Percentiles rank a stretch among this genome's conserved stretches.
These are phyloP conservation scores for Lycaon pictus DNA, from an alignment of 2,113 vertebrate species.

Conservation along the genomic window DNA sequence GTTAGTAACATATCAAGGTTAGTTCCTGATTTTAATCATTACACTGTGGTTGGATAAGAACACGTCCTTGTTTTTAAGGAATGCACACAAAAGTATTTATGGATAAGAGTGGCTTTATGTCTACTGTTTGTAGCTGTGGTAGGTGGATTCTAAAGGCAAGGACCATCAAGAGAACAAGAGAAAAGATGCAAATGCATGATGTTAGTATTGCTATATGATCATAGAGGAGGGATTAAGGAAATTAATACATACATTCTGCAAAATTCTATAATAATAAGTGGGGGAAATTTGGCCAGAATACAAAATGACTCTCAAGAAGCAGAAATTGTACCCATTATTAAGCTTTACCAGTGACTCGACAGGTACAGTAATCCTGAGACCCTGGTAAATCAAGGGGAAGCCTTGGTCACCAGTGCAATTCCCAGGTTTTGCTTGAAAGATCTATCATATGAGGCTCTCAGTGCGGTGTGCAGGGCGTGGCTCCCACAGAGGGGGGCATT, in stretches of 20 bases:
- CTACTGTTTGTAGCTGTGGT: neutral
- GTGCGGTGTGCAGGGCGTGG: accelerated
- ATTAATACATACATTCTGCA: neutral
- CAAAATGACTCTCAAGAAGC: neutral
- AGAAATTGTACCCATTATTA: neutral
- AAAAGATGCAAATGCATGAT: too few species aligned
- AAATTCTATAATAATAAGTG: neutral
- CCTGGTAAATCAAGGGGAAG: neutral
- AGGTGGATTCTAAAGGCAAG: neutral
- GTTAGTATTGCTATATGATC: neutral
- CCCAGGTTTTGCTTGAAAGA: neutral
- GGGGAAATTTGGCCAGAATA: neutral
- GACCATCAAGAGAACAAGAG: neutral
- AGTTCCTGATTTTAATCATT: neutral
- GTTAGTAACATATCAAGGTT: too few species aligned
- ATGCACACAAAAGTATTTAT: neutral
- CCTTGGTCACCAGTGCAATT: too few species aligned
- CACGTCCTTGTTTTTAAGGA: neutral
- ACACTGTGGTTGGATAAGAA: neutral
- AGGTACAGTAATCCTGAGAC: neutral
- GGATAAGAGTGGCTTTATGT: neutral
- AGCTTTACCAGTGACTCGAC: neutral
- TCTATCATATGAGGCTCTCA: neutral
- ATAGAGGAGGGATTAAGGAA: neutral
- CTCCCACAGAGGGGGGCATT: neutral